Conservation (phyloP, 2,888 invertebrate species). For the Congeria kusceri region DNA sequence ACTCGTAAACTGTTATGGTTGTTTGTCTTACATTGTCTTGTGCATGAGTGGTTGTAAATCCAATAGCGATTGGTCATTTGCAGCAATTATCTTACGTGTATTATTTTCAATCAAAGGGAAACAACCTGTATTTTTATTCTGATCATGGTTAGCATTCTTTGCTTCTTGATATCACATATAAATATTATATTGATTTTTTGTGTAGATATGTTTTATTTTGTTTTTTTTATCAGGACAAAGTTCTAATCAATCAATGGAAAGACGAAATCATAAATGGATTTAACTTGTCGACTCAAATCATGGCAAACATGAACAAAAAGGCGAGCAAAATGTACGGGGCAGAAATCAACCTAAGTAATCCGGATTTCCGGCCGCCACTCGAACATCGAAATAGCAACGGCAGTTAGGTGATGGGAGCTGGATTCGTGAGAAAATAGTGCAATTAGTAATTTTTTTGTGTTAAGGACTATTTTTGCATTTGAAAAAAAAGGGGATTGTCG, state of each 20-base stretch:
- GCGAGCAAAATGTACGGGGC: slow-evolving; percentile 99
- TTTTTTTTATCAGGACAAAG: slow-evolving; percentile 90
- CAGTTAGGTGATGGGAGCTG: slow-evolving; percentile 63
- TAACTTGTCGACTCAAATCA: slow-evolving; percentile 96
- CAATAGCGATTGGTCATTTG: too few relatives aligned
- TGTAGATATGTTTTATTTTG: background rate
- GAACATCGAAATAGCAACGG: slow-evolving; percentile 84
- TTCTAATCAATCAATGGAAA: slow-evolving; percentile 99
- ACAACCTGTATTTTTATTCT: too few relatives aligned
- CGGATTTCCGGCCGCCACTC: slow-evolving; percentile 77
- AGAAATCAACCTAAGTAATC: slow-evolving; percentile 76
- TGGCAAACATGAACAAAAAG: slow-evolving; percentile 99
- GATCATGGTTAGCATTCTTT: too few relatives aligned
- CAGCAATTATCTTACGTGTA: too few relatives aligned
- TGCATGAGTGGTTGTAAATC: too few relatives aligned
- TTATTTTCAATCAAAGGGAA: too few relatives aligned
- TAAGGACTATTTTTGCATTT: background rate
- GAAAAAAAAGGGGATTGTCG: too few relatives aligned
- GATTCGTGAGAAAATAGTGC: slow-evolving; percentile 1
- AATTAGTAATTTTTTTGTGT: background rate
- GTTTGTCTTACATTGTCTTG: too few relatives aligned
- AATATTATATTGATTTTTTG: too few relatives aligned
- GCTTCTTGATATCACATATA: too few relatives aligned
- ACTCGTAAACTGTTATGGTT: too few relatives aligned
- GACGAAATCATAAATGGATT: slow-evolving; percentile 97